Base-by-base conservation (phyloP, 2,888 invertebrate species). In the Prosopocoilus inquinatus region DNA sequence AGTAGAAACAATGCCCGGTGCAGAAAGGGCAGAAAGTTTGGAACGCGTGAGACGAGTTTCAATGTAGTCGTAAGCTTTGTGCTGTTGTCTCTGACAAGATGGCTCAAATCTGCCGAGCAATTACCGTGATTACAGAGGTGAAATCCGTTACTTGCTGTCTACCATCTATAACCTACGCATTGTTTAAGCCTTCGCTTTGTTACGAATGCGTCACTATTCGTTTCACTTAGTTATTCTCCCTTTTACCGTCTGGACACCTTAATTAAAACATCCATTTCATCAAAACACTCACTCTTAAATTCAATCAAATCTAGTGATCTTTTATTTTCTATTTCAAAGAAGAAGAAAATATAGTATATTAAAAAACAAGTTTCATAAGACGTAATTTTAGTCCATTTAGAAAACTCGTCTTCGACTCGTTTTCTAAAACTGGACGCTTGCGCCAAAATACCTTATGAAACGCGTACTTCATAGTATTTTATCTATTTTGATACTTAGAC, bases 41-140 rank as follows among this genome's bases (percentile, higher is more conserved):
- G 53, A 52, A 52, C 52, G 46, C 46, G 46, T 52, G 52, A 50
- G 43, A 50, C 36, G 53, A 53, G 47, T 41, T 12, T 52, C 50
- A 58, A 52, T 48, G 49, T 57, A 55, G 55, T 54, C 15, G 45
- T 50, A 53, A 55, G 53, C 59, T 57, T 50, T 50, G 48, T 58
- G 47, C 47, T 48, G 53, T 33, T 41, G 39, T 2, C 20, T 35
- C 36, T 39, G 57, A 60, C 58, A 55, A 56, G 57, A 39, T 50
- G 35, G 52, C 58, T 54, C 54, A 51, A 59, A 60, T 60, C 62
- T 57, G 60, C 52, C 56, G 53, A 59, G 61, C 61, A 63, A 61
- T 63, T 59, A 61, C 61, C 44, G 54, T 59, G 57, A 61, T 61
- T 63, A 61, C 63, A 45, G 55, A 59, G 59, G 57, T 57, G 59